These are phyloP conservation scores for Cephalotes varians DNA, from an alignment of 2,888 invertebrate species.

Conservation along the genomic window DNA sequence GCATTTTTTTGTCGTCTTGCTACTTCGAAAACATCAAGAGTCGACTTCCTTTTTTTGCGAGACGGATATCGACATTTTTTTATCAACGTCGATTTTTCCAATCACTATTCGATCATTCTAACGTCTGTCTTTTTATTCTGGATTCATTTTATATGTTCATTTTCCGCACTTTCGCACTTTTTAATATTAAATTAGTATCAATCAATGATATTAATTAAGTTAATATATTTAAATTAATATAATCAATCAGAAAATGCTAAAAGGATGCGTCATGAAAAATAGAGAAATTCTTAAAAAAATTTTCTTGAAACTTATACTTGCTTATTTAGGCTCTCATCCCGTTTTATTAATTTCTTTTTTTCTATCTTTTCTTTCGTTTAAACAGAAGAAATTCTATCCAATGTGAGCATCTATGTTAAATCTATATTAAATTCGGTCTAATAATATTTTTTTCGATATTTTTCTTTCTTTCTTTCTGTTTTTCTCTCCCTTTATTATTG, in stretches of 20 bases:
- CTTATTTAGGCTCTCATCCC: neutral
- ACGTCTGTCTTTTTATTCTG: neutral
- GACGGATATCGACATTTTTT: conserved; percentile 19
- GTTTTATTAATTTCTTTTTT: neutral
- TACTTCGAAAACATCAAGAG: conserved; percentile 5
- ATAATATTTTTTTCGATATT: neutral
- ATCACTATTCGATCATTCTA: neutral
- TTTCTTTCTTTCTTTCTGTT: neutral
- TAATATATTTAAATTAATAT: conserved; percentile 1
- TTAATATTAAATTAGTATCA: neutral
- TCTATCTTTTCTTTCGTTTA: neutral
- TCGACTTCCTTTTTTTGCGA: conserved; percentile 28
- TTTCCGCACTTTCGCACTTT: neutral
- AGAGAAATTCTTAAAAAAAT: neutral
- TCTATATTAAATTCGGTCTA: neutral
- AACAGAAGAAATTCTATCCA: neutral
- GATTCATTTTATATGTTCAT: neutral
- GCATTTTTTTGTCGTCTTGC: conserved; percentile 7
- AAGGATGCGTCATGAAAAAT: neutral
- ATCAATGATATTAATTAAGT: neutral
- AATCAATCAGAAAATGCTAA: neutral
- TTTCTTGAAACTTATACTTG: neutral
- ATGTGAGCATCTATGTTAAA: neutral
- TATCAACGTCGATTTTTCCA: neutral
- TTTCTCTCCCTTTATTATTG: neutral